Evolutionary conservation across 2,113 vertebrate genomes (phyloP).

Genomic region (Lampris incognitus): DNA sequence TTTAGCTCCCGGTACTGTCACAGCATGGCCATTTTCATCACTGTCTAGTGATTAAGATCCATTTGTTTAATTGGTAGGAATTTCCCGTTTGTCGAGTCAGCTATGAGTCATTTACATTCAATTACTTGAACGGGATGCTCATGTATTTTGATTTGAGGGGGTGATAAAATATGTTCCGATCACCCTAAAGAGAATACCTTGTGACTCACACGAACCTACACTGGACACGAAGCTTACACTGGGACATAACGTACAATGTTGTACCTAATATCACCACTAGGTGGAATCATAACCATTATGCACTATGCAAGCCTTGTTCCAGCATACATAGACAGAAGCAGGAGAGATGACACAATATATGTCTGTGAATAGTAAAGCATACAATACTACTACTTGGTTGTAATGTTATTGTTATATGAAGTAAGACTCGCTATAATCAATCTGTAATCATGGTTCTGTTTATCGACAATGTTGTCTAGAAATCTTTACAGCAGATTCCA

Average conservation of each 20-base stretch:
- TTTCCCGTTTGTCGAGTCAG: slow-evolving; percentile 67
- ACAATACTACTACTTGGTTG: neutral
- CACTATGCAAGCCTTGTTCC: neutral
- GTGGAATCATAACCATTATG: slow-evolving; percentile 40
- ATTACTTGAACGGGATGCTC: slow-evolving; percentile 71
- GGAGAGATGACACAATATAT: neutral
- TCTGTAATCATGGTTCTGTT: too few relatives aligned
- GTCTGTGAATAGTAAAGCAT: neutral
- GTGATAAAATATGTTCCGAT: slow-evolving; percentile 65
- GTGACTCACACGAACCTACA: slow-evolving; percentile 36
- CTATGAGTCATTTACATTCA: slow-evolving; percentile 53
- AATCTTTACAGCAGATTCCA: too few relatives aligned
- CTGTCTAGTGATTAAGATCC: slow-evolving; percentile 42
- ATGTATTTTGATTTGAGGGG: slow-evolving; percentile 47
- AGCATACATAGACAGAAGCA: neutral
- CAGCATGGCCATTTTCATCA: slow-evolving; percentile 46
- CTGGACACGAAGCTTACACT: too few relatives aligned
- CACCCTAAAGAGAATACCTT: slow-evolving; percentile 45
- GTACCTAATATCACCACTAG: slow-evolving; percentile 51
- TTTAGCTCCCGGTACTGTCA: slow-evolving; percentile 25
- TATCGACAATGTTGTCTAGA: too few relatives aligned
- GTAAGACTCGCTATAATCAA: too few relatives aligned
- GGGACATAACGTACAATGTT: neutral
- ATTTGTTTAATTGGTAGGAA: slow-evolving; percentile 75
- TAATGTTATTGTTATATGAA: neutral